Evolutionary conservation across 2,113 vertebrate species (phyloP), one percentile per base, ranked within the genome.

Genomic region (Poeciliopsis retropinna): DNA sequence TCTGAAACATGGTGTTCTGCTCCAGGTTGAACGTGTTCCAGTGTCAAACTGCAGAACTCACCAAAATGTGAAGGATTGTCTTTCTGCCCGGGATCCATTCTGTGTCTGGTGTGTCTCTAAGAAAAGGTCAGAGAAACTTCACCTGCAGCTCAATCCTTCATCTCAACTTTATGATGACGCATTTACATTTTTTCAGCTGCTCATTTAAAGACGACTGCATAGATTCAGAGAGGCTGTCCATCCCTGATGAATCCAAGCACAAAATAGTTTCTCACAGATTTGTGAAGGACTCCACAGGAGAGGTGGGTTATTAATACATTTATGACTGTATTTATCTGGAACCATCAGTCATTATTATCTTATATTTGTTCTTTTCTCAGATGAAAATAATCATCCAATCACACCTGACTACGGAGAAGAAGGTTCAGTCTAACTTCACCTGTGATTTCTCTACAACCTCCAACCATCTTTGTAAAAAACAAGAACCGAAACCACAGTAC

Each of bases 101-200:
- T 99, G 98, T 80, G 96, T 96, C 13, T 99, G 97, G 97, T 98
- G 97, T 75, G 1, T 47, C 25, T 70, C 77, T 22, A 3, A 30
- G 30, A 30, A 2, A 7, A 92, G 83, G 94, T 94, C 15, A 72
- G 90, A 1, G n/a, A 47, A 67, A 64, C 62, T n/a, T 25, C 62
- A 19, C 17, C 34, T 61, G 54, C 22, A 8, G 31, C 1, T 15
- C 17, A 70, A 32, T 2, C 9, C 32, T 61, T 39, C 12, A 47
- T 7, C 3, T 1, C 17, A 61, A 41, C 54, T 22, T 3, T 13
- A 8, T 44, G 19, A 3, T 72, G 39, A 82, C 2, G 0, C 2
- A 13, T 22, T 47, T 73, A 60, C 60, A 34, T 72, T 41, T 13
- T 69, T 1, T 0, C 57, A 95, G 94, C 3, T 95, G 94, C 75